Evolutionary conservation across 1,140 invertebrate genomes (phyloP).

Genomic region (Oncopodura yosiiana): DNA sequence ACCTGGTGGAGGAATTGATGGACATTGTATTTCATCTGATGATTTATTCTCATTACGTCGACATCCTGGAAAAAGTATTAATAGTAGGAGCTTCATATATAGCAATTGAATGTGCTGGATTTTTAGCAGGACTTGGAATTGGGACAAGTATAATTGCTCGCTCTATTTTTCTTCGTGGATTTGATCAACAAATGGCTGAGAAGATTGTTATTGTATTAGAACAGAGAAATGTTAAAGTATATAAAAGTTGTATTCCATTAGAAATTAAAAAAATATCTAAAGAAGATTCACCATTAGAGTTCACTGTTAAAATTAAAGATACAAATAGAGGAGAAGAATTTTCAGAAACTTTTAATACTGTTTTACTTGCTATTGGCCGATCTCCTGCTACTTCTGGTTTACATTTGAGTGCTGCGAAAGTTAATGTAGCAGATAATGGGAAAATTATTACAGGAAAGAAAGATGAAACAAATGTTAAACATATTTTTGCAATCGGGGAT

Average conservation of each 20-base stretch:
- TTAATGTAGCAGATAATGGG: constrained; percentile 25
- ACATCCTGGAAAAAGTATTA: constrained; percentile 56
- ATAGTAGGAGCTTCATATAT: constrained; percentile 58
- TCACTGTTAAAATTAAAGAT: constrained; percentile 11
- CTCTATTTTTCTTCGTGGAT: constrained; percentile 88
- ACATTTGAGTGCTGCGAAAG: constrained; percentile 38
- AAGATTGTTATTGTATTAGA: constrained; percentile 75
- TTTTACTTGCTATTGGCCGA: constrained; percentile 72
- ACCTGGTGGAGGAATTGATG: constrained; percentile 47
- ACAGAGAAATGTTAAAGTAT: constrained; percentile 67
- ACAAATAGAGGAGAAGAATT: constrained; percentile 43
- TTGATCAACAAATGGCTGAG: constrained; percentile 93
- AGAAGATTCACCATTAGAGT: constrained; percentile 42
- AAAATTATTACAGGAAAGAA: constrained; percentile 46
- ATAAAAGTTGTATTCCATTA: constrained; percentile 64
- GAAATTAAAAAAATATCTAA: constrained; percentile 61
- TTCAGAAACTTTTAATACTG: constrained; percentile 57
- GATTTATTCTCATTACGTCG: constrained; percentile 56
- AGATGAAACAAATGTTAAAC: constrained; percentile 46
- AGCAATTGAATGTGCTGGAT: constrained; percentile 59
- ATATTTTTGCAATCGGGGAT: constrained; percentile 47
- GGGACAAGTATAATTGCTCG: constrained; percentile 59
- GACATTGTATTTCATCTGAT: constrained; percentile 55
- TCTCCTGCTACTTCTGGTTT: constrained; percentile 58
- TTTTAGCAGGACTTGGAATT: constrained; percentile 49